Evolutionary conservation across 2,797 vertebrate species (phyloP).

Genomic region (Sphenodon punctatus): DNA sequence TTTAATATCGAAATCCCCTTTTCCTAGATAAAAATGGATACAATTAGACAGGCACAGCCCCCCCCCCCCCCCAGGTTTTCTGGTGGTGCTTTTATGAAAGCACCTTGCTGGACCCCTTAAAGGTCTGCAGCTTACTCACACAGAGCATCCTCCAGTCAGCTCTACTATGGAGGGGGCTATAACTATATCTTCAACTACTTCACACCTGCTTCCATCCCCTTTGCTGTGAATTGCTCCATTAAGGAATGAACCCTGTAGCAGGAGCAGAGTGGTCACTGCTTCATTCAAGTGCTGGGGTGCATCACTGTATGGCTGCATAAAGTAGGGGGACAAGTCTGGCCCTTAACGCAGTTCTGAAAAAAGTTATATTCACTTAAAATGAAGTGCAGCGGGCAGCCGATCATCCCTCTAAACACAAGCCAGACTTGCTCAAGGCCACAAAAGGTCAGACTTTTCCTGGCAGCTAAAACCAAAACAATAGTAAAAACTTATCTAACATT

Average conservation of each 20-base stretch:
- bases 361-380: constrained; percentile 43
- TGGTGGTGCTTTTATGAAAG: accelerated
- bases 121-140: neutral
- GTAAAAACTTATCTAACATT: constrained; percentile 46
- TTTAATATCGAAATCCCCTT: neutral
- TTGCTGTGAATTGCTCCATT: constrained; percentile 19
- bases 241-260: neutral
- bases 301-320: neutral
- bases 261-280: no score
- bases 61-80: neutral
- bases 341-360: constrained; percentile 8
- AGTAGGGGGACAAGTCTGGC: neutral
- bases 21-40: no score
- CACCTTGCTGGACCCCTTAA: neutral
- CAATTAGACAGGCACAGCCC: neutral
- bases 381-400: constrained; percentile 25
- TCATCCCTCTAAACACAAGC: constrained; percentile 42
- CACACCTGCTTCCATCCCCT: neutral
- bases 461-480: constrained; percentile 62
- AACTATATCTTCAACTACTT: neutral
- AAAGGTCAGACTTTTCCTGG: constrained; percentile 64
- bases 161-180: no score
- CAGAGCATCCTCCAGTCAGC: no score
- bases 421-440: constrained; percentile 41
- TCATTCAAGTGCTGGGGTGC: no score